Evolutionary conservation across 2,888 invertebrate species (phyloP).

Genomic region (Drosophila birchii): DNA sequence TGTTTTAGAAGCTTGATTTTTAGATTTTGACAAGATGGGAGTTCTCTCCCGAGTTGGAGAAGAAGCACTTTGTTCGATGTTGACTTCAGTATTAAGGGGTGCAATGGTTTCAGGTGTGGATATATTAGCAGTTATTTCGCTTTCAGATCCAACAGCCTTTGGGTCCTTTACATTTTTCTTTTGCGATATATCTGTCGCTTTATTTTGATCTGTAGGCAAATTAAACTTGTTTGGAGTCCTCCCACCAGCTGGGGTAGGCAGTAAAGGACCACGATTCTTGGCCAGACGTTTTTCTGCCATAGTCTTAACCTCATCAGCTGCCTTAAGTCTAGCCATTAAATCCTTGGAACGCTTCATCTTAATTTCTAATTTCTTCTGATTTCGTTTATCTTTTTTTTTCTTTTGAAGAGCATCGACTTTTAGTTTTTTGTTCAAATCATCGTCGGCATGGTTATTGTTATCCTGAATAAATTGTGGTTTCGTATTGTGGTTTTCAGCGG

Average conservation of each 20-base stretch:
- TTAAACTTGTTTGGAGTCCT: background rate
- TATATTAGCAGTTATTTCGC: background rate
- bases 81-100: background rate
- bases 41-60: slow-evolving; percentile 22
- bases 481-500: background rate
- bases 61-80: background rate
- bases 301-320: slow-evolving; percentile 60
- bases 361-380: background rate
- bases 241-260: background rate
- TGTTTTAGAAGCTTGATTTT: background rate
- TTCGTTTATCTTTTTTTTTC: background rate
- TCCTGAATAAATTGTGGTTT: too few species aligned
- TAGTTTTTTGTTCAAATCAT: too few species aligned
- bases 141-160: background rate
- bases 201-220: background rate
- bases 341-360: slow-evolving; percentile 43
- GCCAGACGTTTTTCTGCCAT: slow-evolving; percentile 4
- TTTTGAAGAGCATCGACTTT: background rate
- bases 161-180: background rate
- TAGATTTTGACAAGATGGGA: slow-evolving; percentile 3
- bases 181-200: background rate
- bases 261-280: background rate
- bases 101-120: background rate
- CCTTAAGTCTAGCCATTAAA: slow-evolving; percentile 60
- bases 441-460: too few species aligned